These are phyloP conservation scores for Mandrillus leucophaeus DNA, from an alignment of 2,113 vertebrate genomes.

Conservation along the genomic window DNA sequence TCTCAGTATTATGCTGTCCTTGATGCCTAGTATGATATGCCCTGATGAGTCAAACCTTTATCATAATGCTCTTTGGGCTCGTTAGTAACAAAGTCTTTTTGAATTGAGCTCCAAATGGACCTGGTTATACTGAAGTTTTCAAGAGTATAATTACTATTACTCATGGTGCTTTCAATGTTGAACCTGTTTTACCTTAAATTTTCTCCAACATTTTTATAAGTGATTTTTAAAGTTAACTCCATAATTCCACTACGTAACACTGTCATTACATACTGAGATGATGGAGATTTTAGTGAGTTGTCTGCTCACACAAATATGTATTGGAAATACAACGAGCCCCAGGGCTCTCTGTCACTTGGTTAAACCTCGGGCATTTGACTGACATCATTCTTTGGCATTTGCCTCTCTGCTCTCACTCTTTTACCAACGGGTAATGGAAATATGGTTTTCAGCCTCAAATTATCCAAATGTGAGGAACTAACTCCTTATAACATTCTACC, in stretches of 20 bases:
- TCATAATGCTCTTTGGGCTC: background rate
- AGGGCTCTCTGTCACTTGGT: slow-evolving; percentile 54
- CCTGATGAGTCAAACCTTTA: background rate
- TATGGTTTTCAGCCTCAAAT: slow-evolving; percentile 67
- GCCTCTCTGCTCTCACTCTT: slow-evolving; percentile 65
- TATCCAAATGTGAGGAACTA: slow-evolving; percentile 42
- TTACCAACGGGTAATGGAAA: slow-evolving; percentile 70
- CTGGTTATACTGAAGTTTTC: background rate
- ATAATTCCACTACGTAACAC: slow-evolving; percentile 37
- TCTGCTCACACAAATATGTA: slow-evolving; percentile 40
- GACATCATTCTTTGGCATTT: slow-evolving; percentile 73
- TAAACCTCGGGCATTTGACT: slow-evolving; percentile 56
- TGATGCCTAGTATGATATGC: background rate
- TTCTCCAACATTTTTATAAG: slow-evolving; percentile 60
- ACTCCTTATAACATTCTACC: slow-evolving; percentile 37
- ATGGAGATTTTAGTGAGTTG: slow-evolving; percentile 39
- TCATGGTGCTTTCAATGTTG: background rate
- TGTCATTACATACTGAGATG: background rate
- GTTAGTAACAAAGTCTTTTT: background rate
- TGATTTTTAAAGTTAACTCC: slow-evolving; percentile 57
- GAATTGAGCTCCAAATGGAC: background rate
- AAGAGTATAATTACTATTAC: background rate
- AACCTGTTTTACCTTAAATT: slow-evolving; percentile 42
- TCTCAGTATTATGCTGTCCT: background rate
- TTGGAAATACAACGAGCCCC: slow-evolving; percentile 50